phyloP scores from a whole-genome alignment of 1,140 invertebrate species.

The Zaprionus vittiger region DNA sequence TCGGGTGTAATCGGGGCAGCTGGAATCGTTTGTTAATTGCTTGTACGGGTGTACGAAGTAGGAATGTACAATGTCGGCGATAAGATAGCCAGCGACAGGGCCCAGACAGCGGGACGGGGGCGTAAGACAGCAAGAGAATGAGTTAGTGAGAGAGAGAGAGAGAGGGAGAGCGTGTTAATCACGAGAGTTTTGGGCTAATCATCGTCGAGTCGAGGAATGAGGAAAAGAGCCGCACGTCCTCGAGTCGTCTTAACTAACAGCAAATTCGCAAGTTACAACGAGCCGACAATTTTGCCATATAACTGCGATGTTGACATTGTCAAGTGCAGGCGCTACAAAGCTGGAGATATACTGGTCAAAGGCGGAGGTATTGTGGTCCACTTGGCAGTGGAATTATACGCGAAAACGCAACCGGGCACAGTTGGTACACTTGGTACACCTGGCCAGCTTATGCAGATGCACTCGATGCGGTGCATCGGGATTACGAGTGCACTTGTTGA shows the following conservation, averaged over 20 bases:
- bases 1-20: constrained; percentile 25
- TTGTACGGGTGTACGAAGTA: constrained; percentile 75
- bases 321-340: constrained; percentile 12
- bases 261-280: constrained; percentile 14
- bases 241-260: background rate
- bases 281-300: constrained; percentile 17
- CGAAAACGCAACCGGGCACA: constrained; percentile 33
- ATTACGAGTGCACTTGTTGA: constrained; percentile 14
- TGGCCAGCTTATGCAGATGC: constrained; percentile 33
- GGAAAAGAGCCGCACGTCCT: constrained; percentile 22
- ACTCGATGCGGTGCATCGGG: constrained; percentile 37
- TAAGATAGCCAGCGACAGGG: constrained; percentile 54
- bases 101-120: background rate
- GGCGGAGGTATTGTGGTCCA: constrained; percentile 3
- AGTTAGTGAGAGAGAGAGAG: background rate
- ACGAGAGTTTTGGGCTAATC: constrained; percentile 36
- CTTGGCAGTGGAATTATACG: constrained; percentile 63
- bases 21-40: constrained; percentile 81
- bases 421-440: background rate
- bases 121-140: background rate
- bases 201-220: constrained; percentile 16
- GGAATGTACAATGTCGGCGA: constrained; percentile 69
- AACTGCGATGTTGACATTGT: constrained; percentile 12
- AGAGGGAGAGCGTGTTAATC: constrained; percentile 17
- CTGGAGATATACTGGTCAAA: background rate